These are phyloP conservation scores for Heterodera carotae DNA, from an alignment of 1,140 invertebrate genomes.

Conservation along the genomic window DNA sequence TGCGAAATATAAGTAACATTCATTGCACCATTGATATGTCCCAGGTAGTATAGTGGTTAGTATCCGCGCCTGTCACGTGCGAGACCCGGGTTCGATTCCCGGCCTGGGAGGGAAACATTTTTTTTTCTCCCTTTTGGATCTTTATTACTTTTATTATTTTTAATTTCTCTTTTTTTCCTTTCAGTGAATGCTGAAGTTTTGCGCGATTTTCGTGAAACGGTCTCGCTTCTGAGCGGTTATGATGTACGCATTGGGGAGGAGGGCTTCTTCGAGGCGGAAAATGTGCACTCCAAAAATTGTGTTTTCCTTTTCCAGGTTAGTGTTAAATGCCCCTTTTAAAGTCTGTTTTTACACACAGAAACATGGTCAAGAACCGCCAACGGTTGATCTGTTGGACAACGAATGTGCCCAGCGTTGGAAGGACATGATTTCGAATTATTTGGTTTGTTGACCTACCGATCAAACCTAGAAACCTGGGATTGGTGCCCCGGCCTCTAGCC, in stretches of 20 bases:
- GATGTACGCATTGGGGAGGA: constrained; percentile 34
- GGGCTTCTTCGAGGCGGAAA: constrained; percentile 39
- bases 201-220: constrained; percentile 19
- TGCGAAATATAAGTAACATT: not conserved
- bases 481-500: too few relatives aligned
- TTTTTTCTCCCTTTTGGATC: not conserved
- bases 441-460: constrained; percentile 8
- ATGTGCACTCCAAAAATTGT: constrained; percentile 26
- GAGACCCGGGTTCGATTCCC: constrained; percentile 44
- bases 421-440: constrained; percentile 32
- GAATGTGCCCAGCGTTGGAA: constrained; percentile 38
- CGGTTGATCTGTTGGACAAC: constrained; percentile 37
- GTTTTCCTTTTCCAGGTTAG: constrained; percentile 30
- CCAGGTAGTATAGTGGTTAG: constrained; percentile 39
- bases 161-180: not conserved
- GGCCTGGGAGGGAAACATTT: constrained; percentile 33
- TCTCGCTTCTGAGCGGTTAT: constrained; percentile 34
- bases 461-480: not conserved
- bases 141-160: not conserved
- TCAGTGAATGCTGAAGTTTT: constrained; percentile 13
- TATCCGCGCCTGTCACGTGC: constrained; percentile 44
- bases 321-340: not conserved
- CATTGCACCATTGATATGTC: not conserved
- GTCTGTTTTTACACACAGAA: constrained; percentile 14
- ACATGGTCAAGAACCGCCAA: constrained; percentile 13